Evolutionary conservation across 1,140 invertebrate genomes (phyloP).

Genomic region (Ruditapes philippinarum): DNA sequence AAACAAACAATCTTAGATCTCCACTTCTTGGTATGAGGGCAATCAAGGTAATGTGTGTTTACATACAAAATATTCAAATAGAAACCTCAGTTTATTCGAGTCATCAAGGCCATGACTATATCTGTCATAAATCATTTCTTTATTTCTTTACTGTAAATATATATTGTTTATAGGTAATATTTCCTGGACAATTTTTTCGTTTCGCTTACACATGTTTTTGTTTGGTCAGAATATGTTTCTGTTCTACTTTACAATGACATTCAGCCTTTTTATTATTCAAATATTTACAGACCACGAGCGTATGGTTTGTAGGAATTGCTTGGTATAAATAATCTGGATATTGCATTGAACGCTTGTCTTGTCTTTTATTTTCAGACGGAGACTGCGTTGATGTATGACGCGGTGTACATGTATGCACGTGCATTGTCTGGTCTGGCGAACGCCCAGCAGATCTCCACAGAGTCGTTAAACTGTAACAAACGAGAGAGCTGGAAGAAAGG

Average conservation of each 20-base stretch:
- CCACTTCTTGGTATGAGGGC: conserved; percentile 76
- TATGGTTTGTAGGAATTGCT: no score
- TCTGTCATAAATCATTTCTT: no score
- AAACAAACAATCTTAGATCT: conserved; percentile 64
- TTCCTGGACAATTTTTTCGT: no score
- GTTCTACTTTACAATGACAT: neutral
- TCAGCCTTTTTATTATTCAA: neutral
- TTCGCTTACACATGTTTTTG: no score
- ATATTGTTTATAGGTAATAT: no score
- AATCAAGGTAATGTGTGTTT: conserved; percentile 75
- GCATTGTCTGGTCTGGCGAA: conserved; percentile 96
- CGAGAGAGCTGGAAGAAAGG: conserved; percentile 97
- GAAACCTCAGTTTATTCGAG: no score
- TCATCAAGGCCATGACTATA: no score
- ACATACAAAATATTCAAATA: no score
- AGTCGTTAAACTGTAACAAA: conserved; percentile 93
- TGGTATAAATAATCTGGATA: no score
- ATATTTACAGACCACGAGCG: neutral
- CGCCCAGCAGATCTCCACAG: conserved; percentile 91
- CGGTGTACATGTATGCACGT: conserved; percentile 96
- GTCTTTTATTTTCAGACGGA: conserved; percentile 93
- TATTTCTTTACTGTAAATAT: no score
- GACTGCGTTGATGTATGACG: conserved; percentile 98
- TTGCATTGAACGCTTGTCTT: no score
- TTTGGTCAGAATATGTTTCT: no score